A percentile compares a stretch with the other conserved stretches of the same genome.
Conservation (phyloP, 2,113 vertebrate species). For the Urocolius indicus region DNA sequence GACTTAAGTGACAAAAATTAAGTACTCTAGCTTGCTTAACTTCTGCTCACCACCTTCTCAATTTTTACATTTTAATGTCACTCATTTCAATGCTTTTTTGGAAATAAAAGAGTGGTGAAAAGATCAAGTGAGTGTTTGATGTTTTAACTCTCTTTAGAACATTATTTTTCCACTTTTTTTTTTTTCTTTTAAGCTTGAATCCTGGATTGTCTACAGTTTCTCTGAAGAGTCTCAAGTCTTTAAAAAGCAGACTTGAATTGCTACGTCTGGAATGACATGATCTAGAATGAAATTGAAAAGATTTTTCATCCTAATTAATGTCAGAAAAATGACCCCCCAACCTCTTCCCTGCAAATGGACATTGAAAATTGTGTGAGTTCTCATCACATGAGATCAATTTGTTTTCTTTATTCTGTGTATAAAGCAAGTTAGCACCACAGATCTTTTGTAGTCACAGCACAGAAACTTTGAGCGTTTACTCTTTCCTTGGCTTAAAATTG, state of each 20-base stretch:
- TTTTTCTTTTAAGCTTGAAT: not conserved
- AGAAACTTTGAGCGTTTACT: not conserved
- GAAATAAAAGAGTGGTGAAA: not conserved
- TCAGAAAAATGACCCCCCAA: not conserved
- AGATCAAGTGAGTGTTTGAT: not conserved
- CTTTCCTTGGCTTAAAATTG: not conserved
- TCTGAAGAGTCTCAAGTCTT: not conserved
- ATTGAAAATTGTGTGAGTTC: not conserved
- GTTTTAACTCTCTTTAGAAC: not conserved
- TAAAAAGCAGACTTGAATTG: not conserved
- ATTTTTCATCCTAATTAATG: not conserved
- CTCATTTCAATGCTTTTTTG: constrained; percentile 1
- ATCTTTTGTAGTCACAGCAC: accelerated
- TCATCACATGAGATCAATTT: not conserved
- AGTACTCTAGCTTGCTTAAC: not conserved
- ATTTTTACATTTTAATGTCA: not conserved
- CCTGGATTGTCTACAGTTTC: not conserved
- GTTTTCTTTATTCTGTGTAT: not conserved
- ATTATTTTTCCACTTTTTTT: not conserved
- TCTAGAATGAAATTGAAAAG: not conserved
- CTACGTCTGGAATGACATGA: not conserved
- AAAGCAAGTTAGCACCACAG: not conserved
- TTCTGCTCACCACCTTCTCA: not conserved
- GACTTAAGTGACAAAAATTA: not conserved
- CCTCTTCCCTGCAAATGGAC: not conserved